Conservation (phyloP, 2,888 invertebrate species). For the Diplolepis rosae region DNA sequence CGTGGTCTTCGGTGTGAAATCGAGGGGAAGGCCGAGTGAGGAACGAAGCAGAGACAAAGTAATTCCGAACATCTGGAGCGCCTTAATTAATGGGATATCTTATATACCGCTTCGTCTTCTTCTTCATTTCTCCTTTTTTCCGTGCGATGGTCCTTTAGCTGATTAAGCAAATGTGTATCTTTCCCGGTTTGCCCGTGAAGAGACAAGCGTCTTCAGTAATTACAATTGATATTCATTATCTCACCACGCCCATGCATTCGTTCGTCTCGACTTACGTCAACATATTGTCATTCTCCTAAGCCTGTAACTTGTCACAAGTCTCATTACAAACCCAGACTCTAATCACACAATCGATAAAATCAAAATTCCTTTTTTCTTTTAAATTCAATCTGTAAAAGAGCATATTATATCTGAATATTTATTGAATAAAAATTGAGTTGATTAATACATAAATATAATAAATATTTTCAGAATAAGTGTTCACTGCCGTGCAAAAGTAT, state of each 20-base stretch:
- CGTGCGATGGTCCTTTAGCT: conserved; percentile 57
- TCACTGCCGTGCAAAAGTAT: too few species aligned
- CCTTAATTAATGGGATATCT: conserved; percentile 70
- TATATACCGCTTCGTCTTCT: conserved; percentile 56
- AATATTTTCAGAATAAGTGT: too few species aligned
- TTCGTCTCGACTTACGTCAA: conserved; percentile 22
- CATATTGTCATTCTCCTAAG: neutral
- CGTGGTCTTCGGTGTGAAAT: conserved; percentile 53
- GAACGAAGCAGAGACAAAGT: conserved; percentile 62
- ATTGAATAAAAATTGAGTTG: too few species aligned
- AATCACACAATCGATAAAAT: neutral
- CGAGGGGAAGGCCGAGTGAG: conserved; percentile 52
- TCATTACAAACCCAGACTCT: neutral
- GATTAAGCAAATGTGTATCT: conserved; percentile 65
- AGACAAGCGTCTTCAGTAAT: conserved; percentile 50
- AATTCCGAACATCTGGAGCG: conserved; percentile 71
- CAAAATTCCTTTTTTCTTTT: too few species aligned
- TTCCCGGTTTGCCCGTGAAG: conserved; percentile 46
- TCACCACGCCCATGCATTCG: conserved; percentile 33
- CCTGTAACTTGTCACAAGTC: neutral
- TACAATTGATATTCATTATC: conserved; percentile 59
- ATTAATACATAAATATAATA: too few species aligned
- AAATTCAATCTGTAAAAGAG: too few species aligned
- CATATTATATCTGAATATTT: too few species aligned
- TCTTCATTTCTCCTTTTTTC: conserved; percentile 57